These are phyloP conservation scores for Clamator glandarius DNA, from an alignment of 2,797 vertebrate species.

Conservation along the genomic window DNA sequence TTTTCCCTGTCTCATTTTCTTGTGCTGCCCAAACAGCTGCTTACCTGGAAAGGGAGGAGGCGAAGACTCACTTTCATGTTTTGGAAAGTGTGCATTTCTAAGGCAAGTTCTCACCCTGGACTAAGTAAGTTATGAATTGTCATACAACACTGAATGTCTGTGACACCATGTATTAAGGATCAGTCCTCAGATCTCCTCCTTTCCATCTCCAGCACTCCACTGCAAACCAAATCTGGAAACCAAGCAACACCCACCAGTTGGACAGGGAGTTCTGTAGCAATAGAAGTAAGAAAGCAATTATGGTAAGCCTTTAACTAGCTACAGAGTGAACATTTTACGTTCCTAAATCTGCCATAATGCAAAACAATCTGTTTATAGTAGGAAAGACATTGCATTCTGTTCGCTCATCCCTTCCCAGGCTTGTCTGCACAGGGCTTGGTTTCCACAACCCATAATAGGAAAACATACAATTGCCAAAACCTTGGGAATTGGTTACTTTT, in stretches of 20 bases:
- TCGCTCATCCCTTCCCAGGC: constrained; percentile 52
- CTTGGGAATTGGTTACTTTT: not conserved
- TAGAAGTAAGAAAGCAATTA: constrained; percentile 55
- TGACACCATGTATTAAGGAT: not conserved
- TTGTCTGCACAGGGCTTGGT: constrained; percentile 52
- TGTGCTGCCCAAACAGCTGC: not conserved
- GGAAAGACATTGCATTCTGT: constrained; percentile 60
- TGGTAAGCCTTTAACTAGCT: constrained; percentile 66
- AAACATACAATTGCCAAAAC: constrained; percentile 20
- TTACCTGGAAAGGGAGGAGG: constrained; percentile 17
- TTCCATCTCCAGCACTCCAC: not conserved
- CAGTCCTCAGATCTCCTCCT: not conserved
- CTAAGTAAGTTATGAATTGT: constrained; percentile 35
- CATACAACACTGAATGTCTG: not conserved
- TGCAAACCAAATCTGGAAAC: constrained; percentile 4
- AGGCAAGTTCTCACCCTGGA: constrained; percentile 26
- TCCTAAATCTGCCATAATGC: constrained; percentile 55
- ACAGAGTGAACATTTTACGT: constrained; percentile 49
- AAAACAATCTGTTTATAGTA: constrained; percentile 71
- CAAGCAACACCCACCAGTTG: not conserved
- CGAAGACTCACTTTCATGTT: constrained; percentile 24
- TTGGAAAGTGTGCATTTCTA: constrained; percentile 11
- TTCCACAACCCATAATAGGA: constrained; percentile 8
- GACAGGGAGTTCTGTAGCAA: constrained; percentile 43
- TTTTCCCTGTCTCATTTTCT: not conserved